Evolutionary conservation across 2,888 invertebrate genomes (phyloP), one percentile per base, ranked within the genome.

Genomic region (Seira ritae): DNA sequence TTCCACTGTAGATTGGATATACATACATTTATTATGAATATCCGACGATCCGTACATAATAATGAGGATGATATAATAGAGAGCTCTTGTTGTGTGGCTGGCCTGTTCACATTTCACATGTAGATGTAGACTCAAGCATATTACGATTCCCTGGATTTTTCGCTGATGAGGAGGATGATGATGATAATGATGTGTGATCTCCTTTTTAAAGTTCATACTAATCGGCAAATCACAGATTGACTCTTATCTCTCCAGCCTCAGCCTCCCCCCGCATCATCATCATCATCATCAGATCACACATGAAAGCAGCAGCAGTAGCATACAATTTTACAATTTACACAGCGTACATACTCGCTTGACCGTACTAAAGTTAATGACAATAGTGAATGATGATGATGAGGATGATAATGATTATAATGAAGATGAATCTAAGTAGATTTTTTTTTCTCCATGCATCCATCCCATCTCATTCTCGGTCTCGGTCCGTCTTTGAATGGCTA

Each of bases 131-230:
- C 6, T 60, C 20, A 60, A 4, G 50, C 20, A 62, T 62, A 6
- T 62, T 62, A 62, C 10, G 62, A 6, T 60, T 19, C 6, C 62
- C 20, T 60, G 6, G 15, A 20, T 4, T 46, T 19, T 66, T 66
- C 20, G 15, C 66, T 66, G 66, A 66, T 23, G 66, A 60, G n/a
- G 62, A 60, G n/a, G 62, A n/a, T n/a, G n/a, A n/a, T n/a, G n/a
- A n/a, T n/a, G n/a, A 20, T 15, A 20, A 60, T 68, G 37, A 31
- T 50, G 50, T 50, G 50, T 50, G 50, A 50, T 50, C 50, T 50
- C 50, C 50, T 8, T 50, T 50, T 50, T 31, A 31, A 4, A 31
- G 31, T 31, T 31, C 31, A 31, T 31, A 12, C 12, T 42, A 50
- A 50, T 50, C 50, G 50, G 50, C 50, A 50, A n/a, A 50, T 50